These are phyloP conservation scores for Iguana delicatissima DNA, from an alignment of 2,797 vertebrate species.

Conservation along the genomic window DNA sequence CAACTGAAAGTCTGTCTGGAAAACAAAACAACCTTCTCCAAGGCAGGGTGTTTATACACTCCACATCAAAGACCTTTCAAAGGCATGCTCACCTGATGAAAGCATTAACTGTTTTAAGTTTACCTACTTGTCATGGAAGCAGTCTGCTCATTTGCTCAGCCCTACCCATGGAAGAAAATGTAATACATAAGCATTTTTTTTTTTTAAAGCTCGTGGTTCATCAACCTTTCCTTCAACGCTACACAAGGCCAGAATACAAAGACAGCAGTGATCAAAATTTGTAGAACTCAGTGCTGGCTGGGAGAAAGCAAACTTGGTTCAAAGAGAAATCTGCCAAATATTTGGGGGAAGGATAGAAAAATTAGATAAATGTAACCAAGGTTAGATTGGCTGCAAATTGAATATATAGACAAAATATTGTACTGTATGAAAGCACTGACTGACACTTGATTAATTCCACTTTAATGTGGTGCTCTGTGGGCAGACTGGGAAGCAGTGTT, in stretches of 20 bases:
- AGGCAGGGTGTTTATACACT: constrained; percentile 73
- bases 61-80: constrained; percentile 76
- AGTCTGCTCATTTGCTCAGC: constrained; percentile 71
- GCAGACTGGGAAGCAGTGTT: neutral
- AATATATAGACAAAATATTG: constrained; percentile 10
- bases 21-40: constrained; percentile 80
- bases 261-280: constrained; percentile 72
- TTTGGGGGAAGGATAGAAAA: constrained; percentile 70
- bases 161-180: constrained; percentile 65
- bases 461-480: constrained; percentile 11
- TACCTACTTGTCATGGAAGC: constrained; percentile 72
- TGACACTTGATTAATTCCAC: neutral
- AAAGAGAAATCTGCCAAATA: constrained; percentile 65
- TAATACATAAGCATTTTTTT: constrained; percentile 70
- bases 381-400: constrained; percentile 30
- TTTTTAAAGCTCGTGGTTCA: constrained; percentile 62
- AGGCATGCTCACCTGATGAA: constrained; percentile 76
- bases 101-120: constrained; percentile 72
- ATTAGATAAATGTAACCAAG: constrained; percentile 71
- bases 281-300: constrained; percentile 61
- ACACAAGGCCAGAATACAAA: constrained; percentile 66
- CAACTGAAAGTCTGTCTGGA: constrained; percentile 73
- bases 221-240: constrained; percentile 59
- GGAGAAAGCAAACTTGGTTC: constrained; percentile 42
- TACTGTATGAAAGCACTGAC: constrained; percentile 19